phyloP scores from a whole-genome alignment of 1,140 invertebrate genomes.

The Drosophila mayri region DNA sequence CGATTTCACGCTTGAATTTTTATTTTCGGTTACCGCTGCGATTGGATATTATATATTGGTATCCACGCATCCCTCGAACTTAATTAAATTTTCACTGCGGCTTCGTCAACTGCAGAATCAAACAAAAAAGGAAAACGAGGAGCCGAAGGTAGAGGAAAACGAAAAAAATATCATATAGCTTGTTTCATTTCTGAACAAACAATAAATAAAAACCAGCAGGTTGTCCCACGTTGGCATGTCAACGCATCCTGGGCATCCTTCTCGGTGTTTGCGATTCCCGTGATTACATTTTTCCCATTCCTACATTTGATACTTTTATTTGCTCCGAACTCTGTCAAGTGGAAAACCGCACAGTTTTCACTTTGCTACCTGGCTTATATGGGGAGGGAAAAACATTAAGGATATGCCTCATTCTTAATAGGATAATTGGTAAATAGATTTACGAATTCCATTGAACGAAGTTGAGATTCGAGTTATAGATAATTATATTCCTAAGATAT shows the following conservation, averaged over 20 bases:
- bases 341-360: conserved; percentile 73
- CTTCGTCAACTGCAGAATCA: conserved; percentile 75
- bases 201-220: conserved; percentile 41
- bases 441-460: background rate
- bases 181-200: conserved; percentile 63
- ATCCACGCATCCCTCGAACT: conserved; percentile 56
- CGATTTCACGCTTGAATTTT: conserved; percentile 70
- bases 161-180: conserved; percentile 80
- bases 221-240: conserved; percentile 69
- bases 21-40: conserved; percentile 36
- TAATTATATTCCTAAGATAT: background rate
- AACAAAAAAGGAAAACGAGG: conserved; percentile 42
- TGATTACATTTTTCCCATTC: conserved; percentile 71
- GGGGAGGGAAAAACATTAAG: background rate
- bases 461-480: no score
- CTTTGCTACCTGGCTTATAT: conserved; percentile 38
- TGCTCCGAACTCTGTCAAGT: conserved; percentile 55
- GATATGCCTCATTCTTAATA: background rate
- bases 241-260: conserved; percentile 46
- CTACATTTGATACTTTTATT: conserved; percentile 77
- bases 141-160: conserved; percentile 14
- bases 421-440: background rate
- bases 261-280: conserved; percentile 67
- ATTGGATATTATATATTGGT: conserved; percentile 37
- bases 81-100: conserved; percentile 83